These are phyloP conservation scores for Acrocyrtus sp. DNA, from an alignment of 2,888 invertebrate genomes.

Conservation along the genomic window DNA sequence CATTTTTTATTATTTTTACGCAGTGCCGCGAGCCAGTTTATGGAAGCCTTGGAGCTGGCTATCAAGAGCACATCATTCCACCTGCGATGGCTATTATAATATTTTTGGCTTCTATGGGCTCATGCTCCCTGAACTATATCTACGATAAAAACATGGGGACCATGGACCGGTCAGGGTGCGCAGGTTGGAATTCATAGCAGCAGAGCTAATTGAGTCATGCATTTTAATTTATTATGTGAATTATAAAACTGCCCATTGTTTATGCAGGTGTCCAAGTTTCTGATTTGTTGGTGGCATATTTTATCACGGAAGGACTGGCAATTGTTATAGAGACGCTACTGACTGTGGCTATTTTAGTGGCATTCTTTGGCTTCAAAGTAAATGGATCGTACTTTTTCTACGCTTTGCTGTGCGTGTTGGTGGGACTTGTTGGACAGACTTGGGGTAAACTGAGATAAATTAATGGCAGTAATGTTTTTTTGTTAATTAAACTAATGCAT, in stretches of 20 bases:
- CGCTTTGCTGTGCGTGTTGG: constrained; percentile 16
- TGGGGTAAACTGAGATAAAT: constrained; percentile 29
- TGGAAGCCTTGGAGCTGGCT: constrained; percentile 24
- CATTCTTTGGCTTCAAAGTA: constrained; percentile 21
- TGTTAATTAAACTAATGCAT: neutral
- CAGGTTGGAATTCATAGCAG: too few species aligned
- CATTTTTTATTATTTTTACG: too few species aligned
- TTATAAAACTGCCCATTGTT: neutral
- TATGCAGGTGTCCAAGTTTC: constrained; percentile 28
- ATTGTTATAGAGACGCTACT: constrained; percentile 16
- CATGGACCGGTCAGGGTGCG: constrained; percentile 35
- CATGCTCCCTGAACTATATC: constrained; percentile 27
- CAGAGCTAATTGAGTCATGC: too few species aligned
- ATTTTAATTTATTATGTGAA: neutral
- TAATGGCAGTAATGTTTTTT: neutral
- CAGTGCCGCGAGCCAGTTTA: constrained; percentile 37
- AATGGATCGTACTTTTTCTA: constrained; percentile 22
- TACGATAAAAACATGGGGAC: constrained; percentile 34
- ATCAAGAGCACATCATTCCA: constrained; percentile 29
- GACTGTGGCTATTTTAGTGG: constrained; percentile 10
- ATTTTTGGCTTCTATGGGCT: constrained; percentile 31
- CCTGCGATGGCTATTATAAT: constrained; percentile 28
- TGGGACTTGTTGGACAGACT: constrained; percentile 35
- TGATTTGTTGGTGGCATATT: constrained; percentile 35
- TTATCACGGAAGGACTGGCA: constrained; percentile 34